Conservation (phyloP, 2,113 vertebrate genomes). For the Pachypanchax playfairii region DNA sequence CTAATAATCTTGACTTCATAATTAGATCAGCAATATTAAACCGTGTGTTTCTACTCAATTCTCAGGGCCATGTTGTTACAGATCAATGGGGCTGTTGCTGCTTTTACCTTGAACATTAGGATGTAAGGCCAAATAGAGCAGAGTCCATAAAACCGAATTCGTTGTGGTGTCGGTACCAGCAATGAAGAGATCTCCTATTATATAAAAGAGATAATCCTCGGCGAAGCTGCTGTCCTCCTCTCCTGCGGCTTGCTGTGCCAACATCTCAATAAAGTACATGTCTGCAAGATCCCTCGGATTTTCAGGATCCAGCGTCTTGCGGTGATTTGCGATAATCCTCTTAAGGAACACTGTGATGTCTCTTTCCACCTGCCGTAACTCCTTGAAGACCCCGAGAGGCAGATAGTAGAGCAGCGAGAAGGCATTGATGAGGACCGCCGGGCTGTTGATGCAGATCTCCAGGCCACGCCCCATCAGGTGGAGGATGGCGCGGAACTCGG, state of each 20-base stretch:
- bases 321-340: slow-evolving; percentile 86
- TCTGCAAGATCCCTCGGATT: slow-evolving; percentile 93
- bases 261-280: slow-evolving; percentile 90
- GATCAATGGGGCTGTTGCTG: neutral
- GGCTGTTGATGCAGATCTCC: slow-evolving; percentile 84
- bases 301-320: slow-evolving; percentile 79
- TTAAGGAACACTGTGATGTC: slow-evolving; percentile 91
- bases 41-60: neutral
- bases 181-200: slow-evolving; percentile 94
- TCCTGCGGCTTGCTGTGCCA: slow-evolving; percentile 71
- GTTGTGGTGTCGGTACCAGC: slow-evolving; percentile 97
- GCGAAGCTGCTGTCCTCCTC: slow-evolving; percentile 83
- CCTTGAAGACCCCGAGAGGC: slow-evolving; percentile 88
- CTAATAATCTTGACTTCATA: no score
- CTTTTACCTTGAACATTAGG: slow-evolving; percentile 88
- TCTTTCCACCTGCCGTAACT: slow-evolving; percentile 85
- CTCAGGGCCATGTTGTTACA: neutral
- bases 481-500: slow-evolving; percentile 85
- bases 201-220: slow-evolving; percentile 94
- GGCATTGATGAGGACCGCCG: slow-evolving; percentile 87
- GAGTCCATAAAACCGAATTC: slow-evolving; percentile 92
- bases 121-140: slow-evolving; percentile 91
- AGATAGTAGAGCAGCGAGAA: slow-evolving; percentile 90
- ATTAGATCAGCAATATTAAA: neutral
- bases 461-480: slow-evolving; percentile 85